Evolutionary conservation across 2,888 invertebrate species (phyloP).

Genomic region (Protophormia terraenovae): DNA sequence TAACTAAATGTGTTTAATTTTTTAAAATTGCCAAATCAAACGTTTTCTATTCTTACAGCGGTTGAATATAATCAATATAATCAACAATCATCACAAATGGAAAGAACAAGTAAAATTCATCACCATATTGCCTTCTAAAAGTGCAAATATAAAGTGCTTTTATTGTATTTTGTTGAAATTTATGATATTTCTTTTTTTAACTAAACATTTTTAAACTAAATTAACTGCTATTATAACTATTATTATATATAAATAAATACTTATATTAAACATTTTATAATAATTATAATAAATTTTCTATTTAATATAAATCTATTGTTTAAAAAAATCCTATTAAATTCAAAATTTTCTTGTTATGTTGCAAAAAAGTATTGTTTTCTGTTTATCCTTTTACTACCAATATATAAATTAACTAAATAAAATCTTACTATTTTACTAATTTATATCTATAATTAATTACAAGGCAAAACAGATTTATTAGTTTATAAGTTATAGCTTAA

Average conservation of each 20-base stretch:
- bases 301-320: neutral
- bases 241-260: conserved; percentile 5
- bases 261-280: neutral
- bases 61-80: neutral
- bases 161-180: conserved; percentile 68
- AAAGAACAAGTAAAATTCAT: conserved; percentile 57
- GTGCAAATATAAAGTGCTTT: conserved; percentile 77
- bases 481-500: conserved; percentile 51
- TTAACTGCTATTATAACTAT: neutral
- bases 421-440: neutral
- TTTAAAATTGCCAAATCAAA: neutral
- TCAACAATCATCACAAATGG: conserved; percentile 51
- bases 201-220: neutral
- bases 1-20: neutral
- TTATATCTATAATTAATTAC: neutral
- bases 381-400: neutral
- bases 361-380: neutral
- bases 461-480: conserved; percentile 30
- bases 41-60: conserved; percentile 30
- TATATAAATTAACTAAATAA: neutral
- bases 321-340: neutral
- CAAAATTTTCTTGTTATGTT: neutral
- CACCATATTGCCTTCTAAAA: conserved; percentile 77
- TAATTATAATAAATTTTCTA: neutral
- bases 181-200: conserved; percentile 45